Evolutionary conservation across 2,797 vertebrate genomes (phyloP).

Genomic region (Hydrocynus forskahlii): DNA sequence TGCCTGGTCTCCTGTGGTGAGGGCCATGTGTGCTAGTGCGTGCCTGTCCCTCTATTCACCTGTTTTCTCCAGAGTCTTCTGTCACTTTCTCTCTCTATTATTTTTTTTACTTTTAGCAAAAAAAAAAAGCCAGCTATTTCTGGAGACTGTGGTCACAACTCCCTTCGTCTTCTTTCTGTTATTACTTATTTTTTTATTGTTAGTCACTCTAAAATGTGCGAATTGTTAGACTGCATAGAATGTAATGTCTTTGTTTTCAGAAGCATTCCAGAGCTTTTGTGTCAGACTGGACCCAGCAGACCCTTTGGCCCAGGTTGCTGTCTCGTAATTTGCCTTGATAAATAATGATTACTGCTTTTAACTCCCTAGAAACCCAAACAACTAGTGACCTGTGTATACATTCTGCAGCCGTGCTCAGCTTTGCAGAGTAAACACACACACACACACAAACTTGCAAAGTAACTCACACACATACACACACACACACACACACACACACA

Average conservation of each 20-base stretch:
- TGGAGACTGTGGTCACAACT: rapidly evolving
- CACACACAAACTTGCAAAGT: constrained; percentile 21
- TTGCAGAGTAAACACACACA: constrained; percentile 23
- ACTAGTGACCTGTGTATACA: constrained; percentile 32
- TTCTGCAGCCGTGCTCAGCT: constrained; percentile 21
- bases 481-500: constrained; percentile 25
- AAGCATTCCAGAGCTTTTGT: no score
- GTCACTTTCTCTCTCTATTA: constrained; percentile 10
- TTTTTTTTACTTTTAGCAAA: no score
- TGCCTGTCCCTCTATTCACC: constrained; percentile 29
- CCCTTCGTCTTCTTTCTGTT: no score
- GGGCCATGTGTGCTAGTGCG: constrained; percentile 20
- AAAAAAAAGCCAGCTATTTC: no score
- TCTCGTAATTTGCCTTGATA: constrained; percentile 42
- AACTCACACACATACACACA: constrained; percentile 18
- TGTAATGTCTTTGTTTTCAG: background rate
- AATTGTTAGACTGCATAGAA: background rate
- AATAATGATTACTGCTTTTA: constrained; percentile 40
- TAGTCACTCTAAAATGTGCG: background rate
- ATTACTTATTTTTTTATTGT: no score
- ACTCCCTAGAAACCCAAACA: constrained; percentile 54
- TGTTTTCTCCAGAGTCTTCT: constrained; percentile 12
- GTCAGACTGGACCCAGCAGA: constrained; percentile 6
- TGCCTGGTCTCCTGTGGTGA: constrained; percentile 49
- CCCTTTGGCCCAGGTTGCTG: constrained; percentile 15